Base-by-base conservation (phyloP, 1,140 invertebrate species). In the Ips typographus region DNA sequence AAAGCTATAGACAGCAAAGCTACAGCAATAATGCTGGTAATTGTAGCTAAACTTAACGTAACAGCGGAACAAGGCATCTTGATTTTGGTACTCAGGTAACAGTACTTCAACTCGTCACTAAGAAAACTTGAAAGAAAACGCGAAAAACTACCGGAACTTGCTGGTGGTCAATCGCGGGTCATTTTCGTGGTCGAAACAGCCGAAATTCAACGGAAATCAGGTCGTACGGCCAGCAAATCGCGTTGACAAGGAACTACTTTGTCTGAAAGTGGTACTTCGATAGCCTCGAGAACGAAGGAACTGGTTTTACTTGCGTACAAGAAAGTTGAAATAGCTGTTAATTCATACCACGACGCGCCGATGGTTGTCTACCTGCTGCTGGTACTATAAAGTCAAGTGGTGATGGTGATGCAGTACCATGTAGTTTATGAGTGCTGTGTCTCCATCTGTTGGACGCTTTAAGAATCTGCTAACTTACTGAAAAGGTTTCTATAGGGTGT, bases 21-120 rank as follows among this genome's bases (percentile, higher is more conserved):
- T 76, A 94, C 93, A 72, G 93, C 92, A 75, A 96, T 91, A 77
- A 96, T 95, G 76, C 93, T 93, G 78, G 92, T 91, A 82, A 97
- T 95, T 77, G 94, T 96, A 70, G 94, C 94, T 82, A 96, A 88
- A 79, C 94, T 95, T 78, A 97, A 84, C 77, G 94, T 96, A 77
- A 96, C 92, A 74, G 95, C 94, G 73, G 94, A 95, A 86, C 94
- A 96, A 83, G 93, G 93, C 94, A 96, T 96, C 81, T 84, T 88
- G 69, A 40, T 36, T 5, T 7, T 51, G 6, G 8, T 40, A 59
- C 5, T 47, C 53, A 6, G n/a, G 40, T 22, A 38, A 62, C 22
- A 8, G 40, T n/a, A 3, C 8, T 3, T 51, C 8, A 37, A 68
- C 4, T 40, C 41, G 60, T 22, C 64, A 55, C 64, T 60, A 60